Conservation (phyloP, 2,113 vertebrate species). For the Chunga burmeisteri region DNA sequence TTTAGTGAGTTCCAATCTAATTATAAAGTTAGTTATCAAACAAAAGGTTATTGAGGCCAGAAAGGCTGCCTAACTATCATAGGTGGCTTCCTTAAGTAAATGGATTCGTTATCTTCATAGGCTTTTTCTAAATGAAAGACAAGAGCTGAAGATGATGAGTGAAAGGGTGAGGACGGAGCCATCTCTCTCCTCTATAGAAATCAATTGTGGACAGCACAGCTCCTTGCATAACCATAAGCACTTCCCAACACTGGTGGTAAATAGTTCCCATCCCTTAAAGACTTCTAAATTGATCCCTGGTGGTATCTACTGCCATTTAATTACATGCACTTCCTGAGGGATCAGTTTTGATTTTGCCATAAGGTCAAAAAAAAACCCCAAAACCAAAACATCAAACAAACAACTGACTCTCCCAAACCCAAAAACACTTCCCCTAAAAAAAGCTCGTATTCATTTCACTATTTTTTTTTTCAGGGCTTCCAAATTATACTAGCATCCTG, state of each 20-base stretch:
- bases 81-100: not conserved
- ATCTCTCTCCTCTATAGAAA: not conserved
- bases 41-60: not conserved
- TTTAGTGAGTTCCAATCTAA: not conserved
- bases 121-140: not conserved
- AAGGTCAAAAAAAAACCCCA: not conserved
- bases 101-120: not conserved
- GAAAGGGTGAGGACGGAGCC: not conserved
- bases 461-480: not conserved
- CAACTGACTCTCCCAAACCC: not conserved
- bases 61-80: not conserved
- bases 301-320: not conserved
- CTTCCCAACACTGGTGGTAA: not conserved
- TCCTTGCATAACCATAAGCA: not conserved
- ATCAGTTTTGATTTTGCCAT: not conserved
- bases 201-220: not conserved
- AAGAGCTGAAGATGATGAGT: not conserved
- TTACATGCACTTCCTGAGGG: not conserved
- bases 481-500: not conserved
- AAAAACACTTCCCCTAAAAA: not conserved
- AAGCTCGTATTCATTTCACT: not conserved
- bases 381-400: not conserved
- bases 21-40: not conserved
- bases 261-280: not conserved
- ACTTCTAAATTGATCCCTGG: not conserved